These are phyloP conservation scores for Stenodema calcarata DNA, from an alignment of 2,888 invertebrate genomes.

Conservation along the genomic window DNA sequence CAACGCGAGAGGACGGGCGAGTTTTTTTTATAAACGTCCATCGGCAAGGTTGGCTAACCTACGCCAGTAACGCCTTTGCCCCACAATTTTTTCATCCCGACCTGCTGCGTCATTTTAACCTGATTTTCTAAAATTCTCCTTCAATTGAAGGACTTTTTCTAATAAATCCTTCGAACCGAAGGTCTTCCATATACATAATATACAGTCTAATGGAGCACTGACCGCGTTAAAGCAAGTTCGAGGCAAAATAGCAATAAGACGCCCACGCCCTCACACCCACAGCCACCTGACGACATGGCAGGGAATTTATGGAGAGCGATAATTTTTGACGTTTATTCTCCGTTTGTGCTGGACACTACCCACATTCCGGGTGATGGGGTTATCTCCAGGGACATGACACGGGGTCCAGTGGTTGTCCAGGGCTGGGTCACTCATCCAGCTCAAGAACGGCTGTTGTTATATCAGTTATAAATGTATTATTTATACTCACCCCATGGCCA, in stretches of 20 bases:
- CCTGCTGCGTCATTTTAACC: background rate
- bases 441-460: background rate
- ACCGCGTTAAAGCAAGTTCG: background rate
- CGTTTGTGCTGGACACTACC: background rate
- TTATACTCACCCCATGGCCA: background rate
- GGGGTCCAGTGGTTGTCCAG: too few relatives aligned
- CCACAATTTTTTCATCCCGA: background rate
- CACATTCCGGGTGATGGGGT: background rate
- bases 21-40: background rate
- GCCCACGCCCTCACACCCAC: background rate
- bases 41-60: background rate
- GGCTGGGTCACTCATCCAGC: background rate
- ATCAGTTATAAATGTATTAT: background rate
- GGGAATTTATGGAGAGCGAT: background rate
- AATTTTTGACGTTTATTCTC: background rate
- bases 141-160: background rate
- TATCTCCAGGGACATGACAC: background rate
- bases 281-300: background rate
- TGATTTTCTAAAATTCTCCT: background rate
- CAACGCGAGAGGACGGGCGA: background rate
- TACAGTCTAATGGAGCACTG: background rate
- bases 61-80: background rate
- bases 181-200: background rate
- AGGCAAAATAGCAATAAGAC: background rate
- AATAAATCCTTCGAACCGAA: background rate